Conservation (phyloP, 2,797 vertebrate genomes). For the Ctenopoma multispine region DNA sequence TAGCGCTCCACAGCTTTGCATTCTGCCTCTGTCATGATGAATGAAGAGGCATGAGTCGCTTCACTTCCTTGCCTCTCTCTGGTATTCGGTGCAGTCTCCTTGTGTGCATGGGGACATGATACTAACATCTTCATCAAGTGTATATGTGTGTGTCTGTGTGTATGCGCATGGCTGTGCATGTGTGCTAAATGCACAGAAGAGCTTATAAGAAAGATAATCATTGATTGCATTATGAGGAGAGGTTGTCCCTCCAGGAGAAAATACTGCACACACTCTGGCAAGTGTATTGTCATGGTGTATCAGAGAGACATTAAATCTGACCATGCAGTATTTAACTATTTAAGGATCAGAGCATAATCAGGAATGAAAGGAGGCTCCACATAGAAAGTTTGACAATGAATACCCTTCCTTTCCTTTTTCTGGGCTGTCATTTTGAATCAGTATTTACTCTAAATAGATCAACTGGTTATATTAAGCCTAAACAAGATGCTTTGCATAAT, state of each 20-base stretch:
- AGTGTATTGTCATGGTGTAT: constrained; percentile 74
- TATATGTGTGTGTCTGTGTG: constrained; percentile 19
- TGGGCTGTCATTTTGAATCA: constrained; percentile 21
- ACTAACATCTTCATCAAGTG: constrained; percentile 70
- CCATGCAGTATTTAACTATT: constrained; percentile 82
- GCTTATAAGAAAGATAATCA: constrained; percentile 43
- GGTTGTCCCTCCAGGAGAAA: constrained; percentile 51
- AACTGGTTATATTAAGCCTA: constrained; percentile 27
- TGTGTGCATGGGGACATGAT: constrained; percentile 72
- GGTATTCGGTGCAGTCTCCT: constrained; percentile 76
- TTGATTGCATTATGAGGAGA: constrained; percentile 64
- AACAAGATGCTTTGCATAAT: constrained; percentile 39
- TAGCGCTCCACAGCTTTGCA: constrained; percentile 62
- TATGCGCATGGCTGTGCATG: constrained; percentile 22
- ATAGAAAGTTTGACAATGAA: constrained; percentile 57
- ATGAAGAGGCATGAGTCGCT: constrained; percentile 65
- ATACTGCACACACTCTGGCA: constrained; percentile 68
- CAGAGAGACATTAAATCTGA: constrained; percentile 75
- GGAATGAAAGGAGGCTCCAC: constrained; percentile 36
- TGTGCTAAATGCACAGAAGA: constrained; percentile 50
- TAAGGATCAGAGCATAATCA: constrained; percentile 54
- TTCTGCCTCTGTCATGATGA: constrained; percentile 75
- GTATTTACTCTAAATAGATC: constrained; percentile 19
- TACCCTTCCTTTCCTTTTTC: constrained; percentile 4
- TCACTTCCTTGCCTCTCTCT: constrained; percentile 57